A percentile compares a stretch with the other conserved stretches of the same genome.
Evolutionary conservation across 2,797 vertebrate species (phyloP).

Genomic region (Picus viridis): DNA sequence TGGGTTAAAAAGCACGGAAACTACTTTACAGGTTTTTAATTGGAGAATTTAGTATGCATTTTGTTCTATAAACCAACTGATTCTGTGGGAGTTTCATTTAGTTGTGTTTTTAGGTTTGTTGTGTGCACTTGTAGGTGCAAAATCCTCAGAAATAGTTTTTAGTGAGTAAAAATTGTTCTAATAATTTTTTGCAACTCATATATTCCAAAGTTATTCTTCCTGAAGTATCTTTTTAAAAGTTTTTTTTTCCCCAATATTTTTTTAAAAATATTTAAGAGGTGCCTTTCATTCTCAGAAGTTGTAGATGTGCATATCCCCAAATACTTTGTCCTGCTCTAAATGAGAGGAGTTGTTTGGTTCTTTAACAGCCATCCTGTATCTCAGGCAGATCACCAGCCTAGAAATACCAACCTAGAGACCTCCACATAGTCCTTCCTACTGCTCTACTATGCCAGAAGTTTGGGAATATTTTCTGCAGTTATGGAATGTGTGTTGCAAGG

Average conservation of each 20-base stretch:
- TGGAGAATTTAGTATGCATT: conserved; percentile 78
- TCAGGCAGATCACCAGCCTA: neutral
- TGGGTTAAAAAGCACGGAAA: conserved; percentile 79
- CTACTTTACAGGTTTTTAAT: conserved; percentile 80
- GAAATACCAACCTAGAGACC: neutral
- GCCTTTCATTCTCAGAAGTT: neutral
- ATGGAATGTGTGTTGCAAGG: neutral
- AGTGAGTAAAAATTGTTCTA: neutral
- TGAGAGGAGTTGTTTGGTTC: neutral
- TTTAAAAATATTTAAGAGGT: neutral
- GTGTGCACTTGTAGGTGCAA: conserved; percentile 48
- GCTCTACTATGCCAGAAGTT: neutral
- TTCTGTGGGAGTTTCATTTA: conserved; percentile 72
- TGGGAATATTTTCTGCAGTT: neutral
- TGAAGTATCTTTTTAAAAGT: neutral
- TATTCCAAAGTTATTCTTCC: neutral
- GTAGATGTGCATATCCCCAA: neutral
- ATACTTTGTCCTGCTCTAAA: neutral
- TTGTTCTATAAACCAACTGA: conserved; percentile 75
- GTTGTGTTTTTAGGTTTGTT: conserved; percentile 55
- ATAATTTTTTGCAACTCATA: neutral
- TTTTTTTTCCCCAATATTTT: neutral
- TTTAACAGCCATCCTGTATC: neutral
- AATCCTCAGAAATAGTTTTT: conserved; percentile 33
- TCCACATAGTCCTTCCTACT: neutral